Conservation (phyloP, 1,140 invertebrate genomes). For the Drosophila chauvacae region DNA sequence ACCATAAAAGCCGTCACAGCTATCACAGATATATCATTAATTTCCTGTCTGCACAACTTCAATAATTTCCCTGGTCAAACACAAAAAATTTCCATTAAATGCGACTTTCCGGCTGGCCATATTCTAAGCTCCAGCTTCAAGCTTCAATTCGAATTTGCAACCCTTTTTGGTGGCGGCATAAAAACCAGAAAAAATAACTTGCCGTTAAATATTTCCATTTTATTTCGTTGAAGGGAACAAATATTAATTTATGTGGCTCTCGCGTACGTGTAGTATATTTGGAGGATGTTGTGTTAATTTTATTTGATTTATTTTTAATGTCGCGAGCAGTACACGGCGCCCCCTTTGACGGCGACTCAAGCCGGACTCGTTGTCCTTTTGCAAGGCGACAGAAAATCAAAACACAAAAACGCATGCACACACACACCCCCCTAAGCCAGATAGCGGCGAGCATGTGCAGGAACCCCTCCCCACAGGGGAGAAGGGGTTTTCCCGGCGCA, state of each 20-base stretch:
- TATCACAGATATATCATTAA: not conserved
- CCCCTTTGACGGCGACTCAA: slow-evolving; percentile 36
- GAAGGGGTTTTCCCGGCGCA: slow-evolving; percentile 21
- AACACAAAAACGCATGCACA: slow-evolving; percentile 73
- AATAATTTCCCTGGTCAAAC: not conserved
- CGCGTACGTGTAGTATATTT: slow-evolving; percentile 44
- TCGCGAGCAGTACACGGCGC: slow-evolving; percentile 35
- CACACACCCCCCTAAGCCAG: slow-evolving; percentile 23
- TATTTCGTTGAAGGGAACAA: slow-evolving; percentile 36
- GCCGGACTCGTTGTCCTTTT: slow-evolving; percentile 68
- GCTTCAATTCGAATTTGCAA: slow-evolving; percentile 14
- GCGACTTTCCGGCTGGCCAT: not conserved
- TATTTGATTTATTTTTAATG: slow-evolving; percentile 82
- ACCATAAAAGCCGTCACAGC: not conserved
- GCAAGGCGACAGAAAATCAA: slow-evolving; percentile 79
- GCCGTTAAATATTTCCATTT: slow-evolving; percentile 47
- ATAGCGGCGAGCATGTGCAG: slow-evolving; percentile 60
- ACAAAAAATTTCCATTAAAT: slow-evolving; percentile 3
- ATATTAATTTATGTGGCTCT: slow-evolving; percentile 71
- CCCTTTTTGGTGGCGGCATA: slow-evolving; percentile 1
- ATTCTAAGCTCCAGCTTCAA: not conserved
- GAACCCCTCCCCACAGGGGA: not conserved
- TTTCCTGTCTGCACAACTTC: slow-evolving; percentile 9
- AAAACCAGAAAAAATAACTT: slow-evolving; percentile 10
- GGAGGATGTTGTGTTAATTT: slow-evolving; percentile 63